Percentiles rank a stretch among this genome's conserved stretches.
Evolutionary conservation across 2,888 invertebrate genomes (phyloP).

Genomic region (Eilema depressum): DNA sequence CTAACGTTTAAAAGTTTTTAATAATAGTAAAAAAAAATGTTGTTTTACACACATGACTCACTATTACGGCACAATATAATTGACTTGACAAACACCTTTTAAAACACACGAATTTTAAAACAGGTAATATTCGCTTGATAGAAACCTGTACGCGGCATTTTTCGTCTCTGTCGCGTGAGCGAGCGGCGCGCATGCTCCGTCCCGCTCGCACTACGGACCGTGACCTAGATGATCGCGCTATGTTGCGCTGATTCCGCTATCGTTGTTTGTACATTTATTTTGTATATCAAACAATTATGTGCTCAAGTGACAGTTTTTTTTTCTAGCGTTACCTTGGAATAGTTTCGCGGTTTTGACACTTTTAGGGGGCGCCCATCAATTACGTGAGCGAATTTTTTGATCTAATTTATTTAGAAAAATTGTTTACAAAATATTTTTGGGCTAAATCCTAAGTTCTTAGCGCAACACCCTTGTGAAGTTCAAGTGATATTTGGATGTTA

Average conservation of each 20-base stretch:
- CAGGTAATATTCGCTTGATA: conserved; percentile 36
- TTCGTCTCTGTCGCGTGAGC: conserved; percentile 49
- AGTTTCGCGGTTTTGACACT: conserved; percentile 1
- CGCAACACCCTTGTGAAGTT: no score
- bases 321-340: conserved; percentile 6
- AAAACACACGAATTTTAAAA: conserved; percentile 18
- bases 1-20: background rate
- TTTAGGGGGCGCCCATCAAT: background rate
- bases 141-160: conserved; percentile 39
- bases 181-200: conserved; percentile 38
- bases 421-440: background rate
- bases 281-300: conserved; percentile 15
- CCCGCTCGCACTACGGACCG: conserved; percentile 62
- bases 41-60: background rate
- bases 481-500: no score
- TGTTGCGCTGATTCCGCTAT: conserved; percentile 75
- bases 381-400: background rate
- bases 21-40: background rate
- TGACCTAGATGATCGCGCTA: conserved; percentile 74
- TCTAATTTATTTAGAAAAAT: background rate
- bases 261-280: conserved; percentile 35
- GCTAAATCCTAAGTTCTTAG: no score
- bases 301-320: conserved; percentile 16
- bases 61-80: conserved; percentile 13
- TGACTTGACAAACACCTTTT: conserved; percentile 15